A percentile compares a stretch with the other conserved stretches of the same genome.
These are phyloP conservation scores for Oreochromis niloticus DNA, from an alignment of 2,113 vertebrate species.

Conservation along the genomic window DNA sequence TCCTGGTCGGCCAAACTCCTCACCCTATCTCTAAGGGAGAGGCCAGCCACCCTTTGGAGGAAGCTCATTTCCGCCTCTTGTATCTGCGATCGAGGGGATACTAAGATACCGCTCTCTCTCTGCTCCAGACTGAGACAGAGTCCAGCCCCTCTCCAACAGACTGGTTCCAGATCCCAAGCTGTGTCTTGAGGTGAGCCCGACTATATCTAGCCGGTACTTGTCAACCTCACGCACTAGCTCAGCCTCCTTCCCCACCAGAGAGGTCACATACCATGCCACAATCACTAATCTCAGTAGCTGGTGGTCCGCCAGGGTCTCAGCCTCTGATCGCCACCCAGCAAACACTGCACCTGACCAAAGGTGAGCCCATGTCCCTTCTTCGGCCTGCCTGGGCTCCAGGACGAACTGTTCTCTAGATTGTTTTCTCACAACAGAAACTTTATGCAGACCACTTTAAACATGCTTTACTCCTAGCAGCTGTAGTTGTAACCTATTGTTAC, in stretches of 20 bases:
- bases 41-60: background rate
- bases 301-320: background rate
- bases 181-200: rapidly evolving
- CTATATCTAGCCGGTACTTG: background rate
- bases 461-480: background rate
- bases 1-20: background rate
- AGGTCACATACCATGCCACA: background rate
- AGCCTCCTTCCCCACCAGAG: background rate
- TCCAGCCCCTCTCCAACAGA: background rate
- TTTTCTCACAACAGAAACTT: background rate
- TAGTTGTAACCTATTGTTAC: rapidly evolving
- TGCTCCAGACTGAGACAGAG: background rate
- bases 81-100: background rate
- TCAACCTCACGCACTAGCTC: background rate
- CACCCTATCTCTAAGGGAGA: background rate
- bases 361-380: background rate
- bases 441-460: background rate
- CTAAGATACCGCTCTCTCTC: background rate
- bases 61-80: background rate
- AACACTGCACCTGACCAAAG: background rate
- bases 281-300: background rate
- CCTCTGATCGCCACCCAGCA: background rate
- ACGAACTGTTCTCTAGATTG: background rate
- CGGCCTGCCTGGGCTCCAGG: rapidly evolving
- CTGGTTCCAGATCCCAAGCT: background rate